Evolutionary conservation across 92 coral and sea anemone species (phyloP), one percentile per base, ranked within the genome.

Genomic region (Umimayanthus kanabou): DNA sequence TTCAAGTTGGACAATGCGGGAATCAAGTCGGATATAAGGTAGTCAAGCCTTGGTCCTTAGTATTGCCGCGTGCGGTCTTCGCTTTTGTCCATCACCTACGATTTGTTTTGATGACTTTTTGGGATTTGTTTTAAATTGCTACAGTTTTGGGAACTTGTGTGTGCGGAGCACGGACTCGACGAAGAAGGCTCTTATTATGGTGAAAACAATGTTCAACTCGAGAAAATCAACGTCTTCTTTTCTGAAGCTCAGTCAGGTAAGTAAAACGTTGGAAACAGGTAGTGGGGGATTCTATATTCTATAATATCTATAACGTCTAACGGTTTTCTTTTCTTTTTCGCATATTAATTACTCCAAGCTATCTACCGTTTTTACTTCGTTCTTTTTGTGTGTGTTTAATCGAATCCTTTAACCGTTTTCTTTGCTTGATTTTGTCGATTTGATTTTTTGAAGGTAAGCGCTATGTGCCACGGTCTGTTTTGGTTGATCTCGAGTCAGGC

Each of bases 401-500:
- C 39, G 16, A 53, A 15, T 14, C 58, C 3, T 1, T 61, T 61
- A 23, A 61, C 3, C 28, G 79, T 75, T 39, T 1, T 73, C 45
- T 18, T 39, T 39, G 79, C 50, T 20, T 20, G 50, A 75, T 9
- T 39, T 75, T 18, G 25, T 69, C 26, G 77, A 67, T 42, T 29
- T 81, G 64, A 47, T 82, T 69, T 43, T 86, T 74, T 73, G 6
- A 80, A 97, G 99, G 93, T 9, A 82, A 89, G 18, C 90, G 98
- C 73, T 97, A 93, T 88, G 99, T 97, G 4, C 99, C 99, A 23
- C 92, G 99, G 18, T 89, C 95, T 0, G 91, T 95, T 39, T 87
- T 95, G 75, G 99, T 97, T 77, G 99, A 97, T 88, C 82, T 97
- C 80, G 99, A 97, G 88, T 91, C 99, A 2, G 99, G 99, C 43